Conservation (phyloP, 1,140 invertebrate species). For the Centruroides vittatus region DNA sequence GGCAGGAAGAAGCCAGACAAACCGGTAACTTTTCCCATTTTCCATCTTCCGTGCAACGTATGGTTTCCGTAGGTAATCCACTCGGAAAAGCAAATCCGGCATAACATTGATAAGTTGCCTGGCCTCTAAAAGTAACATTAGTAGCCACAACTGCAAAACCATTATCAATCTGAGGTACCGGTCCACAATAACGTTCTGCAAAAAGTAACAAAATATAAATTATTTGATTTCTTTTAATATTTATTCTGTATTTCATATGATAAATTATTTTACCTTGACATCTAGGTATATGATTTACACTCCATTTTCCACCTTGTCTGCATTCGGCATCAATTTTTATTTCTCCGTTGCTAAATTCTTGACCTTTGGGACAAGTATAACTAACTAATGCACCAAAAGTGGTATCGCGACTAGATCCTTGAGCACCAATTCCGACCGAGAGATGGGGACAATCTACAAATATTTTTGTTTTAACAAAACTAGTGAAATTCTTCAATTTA, state of each 20-base stretch:
- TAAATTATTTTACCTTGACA: conserved; percentile 56
- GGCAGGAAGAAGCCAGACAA: conserved; percentile 82
- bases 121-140: conserved; percentile 83
- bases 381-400: conserved; percentile 78
- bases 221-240: background rate
- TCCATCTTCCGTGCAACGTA: conserved; percentile 73
- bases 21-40: conserved; percentile 81
- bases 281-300: conserved; percentile 74
- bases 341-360: conserved; percentile 86
- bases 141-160: conserved; percentile 89
- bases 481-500: background rate
- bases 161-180: conserved; percentile 93
- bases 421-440: conserved; percentile 64
- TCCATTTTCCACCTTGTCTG: conserved; percentile 82
- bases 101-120: conserved; percentile 91
- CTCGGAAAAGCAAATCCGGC: conserved; percentile 88
- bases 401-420: conserved; percentile 79
- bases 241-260: background rate
- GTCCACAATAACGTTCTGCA: conserved; percentile 87
- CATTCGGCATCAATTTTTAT: conserved; percentile 68
- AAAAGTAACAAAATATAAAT: conserved; percentile 1
- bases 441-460: conserved; percentile 71
- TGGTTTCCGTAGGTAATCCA: conserved; percentile 69
- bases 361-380: conserved; percentile 81
- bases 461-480: background rate